A percentile compares a stretch with the other conserved stretches of the same genome.
Conservation (phyloP, 2,113 vertebrate genomes). For the Pelecanoides urinatrix region DNA sequence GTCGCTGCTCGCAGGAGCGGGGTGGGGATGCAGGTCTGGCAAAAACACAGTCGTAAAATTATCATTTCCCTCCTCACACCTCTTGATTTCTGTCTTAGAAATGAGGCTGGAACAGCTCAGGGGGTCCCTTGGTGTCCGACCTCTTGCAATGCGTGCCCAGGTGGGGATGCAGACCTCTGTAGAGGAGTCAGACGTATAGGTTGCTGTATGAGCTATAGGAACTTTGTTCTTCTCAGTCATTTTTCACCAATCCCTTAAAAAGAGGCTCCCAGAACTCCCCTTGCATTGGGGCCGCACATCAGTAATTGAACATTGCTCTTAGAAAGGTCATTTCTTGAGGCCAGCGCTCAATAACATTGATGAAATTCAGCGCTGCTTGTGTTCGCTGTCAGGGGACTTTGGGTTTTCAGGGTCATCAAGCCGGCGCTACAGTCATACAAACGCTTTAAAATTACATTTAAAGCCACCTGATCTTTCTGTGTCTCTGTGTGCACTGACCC, state of each 20-base stretch:
- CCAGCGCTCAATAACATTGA: fast-evolving
- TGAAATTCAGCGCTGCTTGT: not conserved
- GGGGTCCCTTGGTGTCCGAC: not conserved
- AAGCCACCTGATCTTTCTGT: not conserved
- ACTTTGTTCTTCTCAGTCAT: not conserved
- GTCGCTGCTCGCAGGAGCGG: fast-evolving
- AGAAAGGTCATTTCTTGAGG: not conserved
- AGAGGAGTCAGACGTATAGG: fast-evolving
- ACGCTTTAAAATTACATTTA: not conserved
- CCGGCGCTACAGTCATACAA: not conserved
- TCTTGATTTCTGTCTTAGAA: not conserved
- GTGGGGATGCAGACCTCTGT: not conserved
- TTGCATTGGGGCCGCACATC: not conserved
- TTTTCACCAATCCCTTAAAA: not conserved
- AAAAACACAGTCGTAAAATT: not conserved
- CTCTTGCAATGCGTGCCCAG: not conserved
- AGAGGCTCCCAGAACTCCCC: not conserved
- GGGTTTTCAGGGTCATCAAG: not conserved
- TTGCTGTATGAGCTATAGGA: not conserved
- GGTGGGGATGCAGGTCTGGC: not conserved
- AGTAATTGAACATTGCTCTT: not conserved
- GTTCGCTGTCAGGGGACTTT: not conserved
- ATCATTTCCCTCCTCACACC: not conserved
- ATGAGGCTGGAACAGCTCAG: not conserved
- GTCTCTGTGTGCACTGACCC: not conserved